Percentiles rank a stretch among this genome's conserved stretches.
Conservation (phyloP, 2,888 invertebrate species). For the Pachydiplax longipennis region DNA sequence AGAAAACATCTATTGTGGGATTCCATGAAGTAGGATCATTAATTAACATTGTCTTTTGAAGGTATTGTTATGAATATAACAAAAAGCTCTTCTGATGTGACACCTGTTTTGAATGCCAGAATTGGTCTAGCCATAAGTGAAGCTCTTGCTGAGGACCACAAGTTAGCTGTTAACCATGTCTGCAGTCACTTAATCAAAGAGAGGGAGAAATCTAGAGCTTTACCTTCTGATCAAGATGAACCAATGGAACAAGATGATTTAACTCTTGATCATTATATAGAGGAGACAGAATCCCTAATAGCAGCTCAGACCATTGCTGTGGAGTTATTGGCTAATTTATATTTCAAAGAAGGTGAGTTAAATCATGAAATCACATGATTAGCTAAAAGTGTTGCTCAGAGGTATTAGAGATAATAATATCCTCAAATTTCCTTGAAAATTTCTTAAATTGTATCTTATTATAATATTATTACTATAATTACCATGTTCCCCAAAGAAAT, state of each 20-base stretch:
- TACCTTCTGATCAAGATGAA: background rate
- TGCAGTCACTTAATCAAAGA: background rate
- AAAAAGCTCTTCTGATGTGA: background rate
- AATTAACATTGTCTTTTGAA: background rate
- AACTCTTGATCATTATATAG: background rate
- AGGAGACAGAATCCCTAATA: background rate
- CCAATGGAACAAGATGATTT: background rate
- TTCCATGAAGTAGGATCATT: background rate
- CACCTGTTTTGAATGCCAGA: slow-evolving; percentile 2
- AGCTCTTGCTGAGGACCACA: background rate
- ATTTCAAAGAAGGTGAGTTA: slow-evolving; percentile 11
- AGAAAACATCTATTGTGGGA: background rate
- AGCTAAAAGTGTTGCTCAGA: background rate
- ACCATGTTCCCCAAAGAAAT: no score
- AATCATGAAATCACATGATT: background rate
- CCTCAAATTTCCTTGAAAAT: background rate
- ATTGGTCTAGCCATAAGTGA: background rate
- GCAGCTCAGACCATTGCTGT: background rate
- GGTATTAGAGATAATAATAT: background rate
- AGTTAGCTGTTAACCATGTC: background rate
- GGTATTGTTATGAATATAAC: slow-evolving; percentile 6
- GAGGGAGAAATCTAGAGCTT: background rate
- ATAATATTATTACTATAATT: no score
- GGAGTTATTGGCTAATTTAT: slow-evolving; percentile 7
- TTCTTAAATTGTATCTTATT: no score